Evolutionary conservation across 2,113 vertebrate genomes (phyloP).

Genomic region (Pluvialis apricaria): DNA sequence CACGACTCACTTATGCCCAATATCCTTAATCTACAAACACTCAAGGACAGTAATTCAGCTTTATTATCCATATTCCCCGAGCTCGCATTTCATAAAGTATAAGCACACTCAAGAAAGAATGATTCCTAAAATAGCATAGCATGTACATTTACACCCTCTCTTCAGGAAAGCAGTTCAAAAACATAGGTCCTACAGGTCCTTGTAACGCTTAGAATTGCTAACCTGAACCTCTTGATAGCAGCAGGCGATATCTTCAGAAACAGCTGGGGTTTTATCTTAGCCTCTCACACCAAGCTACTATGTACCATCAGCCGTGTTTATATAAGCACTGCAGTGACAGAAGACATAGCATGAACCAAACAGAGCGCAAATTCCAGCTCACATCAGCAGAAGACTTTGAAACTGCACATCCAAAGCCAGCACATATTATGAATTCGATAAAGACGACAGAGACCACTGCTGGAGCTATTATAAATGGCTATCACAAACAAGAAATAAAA

Average conservation of each 20-base stretch:
- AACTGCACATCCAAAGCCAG: neutral
- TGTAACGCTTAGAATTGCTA: constrained; percentile 37
- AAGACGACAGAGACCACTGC: neutral
- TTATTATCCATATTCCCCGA: neutral
- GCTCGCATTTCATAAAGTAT: neutral
- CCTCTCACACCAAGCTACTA: constrained; percentile 46
- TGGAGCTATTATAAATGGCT: neutral
- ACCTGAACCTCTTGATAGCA: constrained; percentile 42
- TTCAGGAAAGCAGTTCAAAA: constrained; percentile 16
- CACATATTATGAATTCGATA: neutral
- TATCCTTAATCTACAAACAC: constrained; percentile 10
- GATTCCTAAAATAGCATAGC: constrained; percentile 24
- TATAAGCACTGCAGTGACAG: constrained; percentile 24
- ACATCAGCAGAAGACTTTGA: neutral
- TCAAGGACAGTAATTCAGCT: constrained; percentile 9
- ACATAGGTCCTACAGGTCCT: neutral
- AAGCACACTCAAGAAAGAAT: constrained; percentile 11
- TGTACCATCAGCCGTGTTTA: constrained; percentile 10
- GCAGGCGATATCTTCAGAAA: constrained; percentile 5
- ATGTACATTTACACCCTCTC: neutral
- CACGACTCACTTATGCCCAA: neutral
- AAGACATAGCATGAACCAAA: constrained; percentile 28
- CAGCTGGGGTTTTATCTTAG: constrained; percentile 47
- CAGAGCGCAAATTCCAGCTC: neutral
- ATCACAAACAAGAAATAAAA: constrained; percentile 13